phyloP scores from a whole-genome alignment of 1,140 invertebrate genomes.

The Thaumetopoea pityocampa region DNA sequence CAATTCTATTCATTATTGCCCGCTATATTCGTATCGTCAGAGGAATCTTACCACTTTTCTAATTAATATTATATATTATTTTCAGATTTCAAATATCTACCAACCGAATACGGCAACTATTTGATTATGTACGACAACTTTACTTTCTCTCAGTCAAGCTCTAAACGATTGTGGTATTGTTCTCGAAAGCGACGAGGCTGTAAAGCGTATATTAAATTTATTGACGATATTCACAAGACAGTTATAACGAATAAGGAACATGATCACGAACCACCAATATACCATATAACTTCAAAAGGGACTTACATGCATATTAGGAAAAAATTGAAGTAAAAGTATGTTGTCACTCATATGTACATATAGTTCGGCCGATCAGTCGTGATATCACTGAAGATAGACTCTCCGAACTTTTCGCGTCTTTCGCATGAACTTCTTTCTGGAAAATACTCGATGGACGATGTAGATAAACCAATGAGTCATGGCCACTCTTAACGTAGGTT shows the following conservation, averaged over 20 bases:
- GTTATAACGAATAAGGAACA: constrained; percentile 11
- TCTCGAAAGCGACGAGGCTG: constrained; percentile 9
- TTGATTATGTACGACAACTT: constrained; percentile 19
- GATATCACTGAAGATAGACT: no score
- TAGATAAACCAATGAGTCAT: no score
- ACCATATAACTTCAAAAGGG: constrained; percentile 1
- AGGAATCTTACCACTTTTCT: no score
- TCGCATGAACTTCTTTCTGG: no score
- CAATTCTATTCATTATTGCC: no score
- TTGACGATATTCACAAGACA: background rate
- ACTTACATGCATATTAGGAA: background rate
- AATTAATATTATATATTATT: no score
- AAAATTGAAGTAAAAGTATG: constrained; percentile 4
- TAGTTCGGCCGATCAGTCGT: no score
- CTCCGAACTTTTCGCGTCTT: no score
- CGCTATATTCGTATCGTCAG: no score
- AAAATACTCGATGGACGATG: no score
- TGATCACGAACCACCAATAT: constrained; percentile 18
- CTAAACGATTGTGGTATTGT: constrained; percentile 10
- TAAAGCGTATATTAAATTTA: constrained; percentile 18
- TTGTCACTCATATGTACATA: no score
- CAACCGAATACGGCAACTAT: background rate
- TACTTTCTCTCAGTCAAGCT: constrained; percentile 15
- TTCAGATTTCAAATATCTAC: background rate
- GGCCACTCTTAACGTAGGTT: no score